Conservation (phyloP, 2,888 invertebrate genomes). For the Diaprepes abbreviatus region DNA sequence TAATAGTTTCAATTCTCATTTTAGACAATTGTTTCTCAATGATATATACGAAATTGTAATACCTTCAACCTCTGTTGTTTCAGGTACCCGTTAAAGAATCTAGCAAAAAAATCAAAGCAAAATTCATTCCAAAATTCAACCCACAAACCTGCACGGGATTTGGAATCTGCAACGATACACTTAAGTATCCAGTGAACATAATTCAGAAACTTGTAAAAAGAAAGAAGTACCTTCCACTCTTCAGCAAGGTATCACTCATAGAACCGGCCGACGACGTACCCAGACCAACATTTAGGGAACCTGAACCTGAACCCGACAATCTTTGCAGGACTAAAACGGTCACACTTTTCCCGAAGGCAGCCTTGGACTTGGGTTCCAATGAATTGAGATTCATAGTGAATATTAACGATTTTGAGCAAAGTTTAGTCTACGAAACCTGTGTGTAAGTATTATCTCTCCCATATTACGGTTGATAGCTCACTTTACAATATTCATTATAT, state of each 20-base stretch:
- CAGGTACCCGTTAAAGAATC: conserved; percentile 38
- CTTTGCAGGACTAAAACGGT: conserved; percentile 63
- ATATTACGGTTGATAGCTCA: no score
- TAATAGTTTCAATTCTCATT: no score
- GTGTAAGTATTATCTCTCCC: conserved; percentile 49
- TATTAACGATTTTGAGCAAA: conserved; percentile 75
- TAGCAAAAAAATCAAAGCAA: conserved; percentile 2
- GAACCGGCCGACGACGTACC: conserved; percentile 36
- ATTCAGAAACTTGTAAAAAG: conserved; percentile 40
- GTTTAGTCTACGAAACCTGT: conserved; percentile 80
- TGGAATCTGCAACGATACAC: conserved; percentile 35
- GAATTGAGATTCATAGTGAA: conserved; percentile 77
- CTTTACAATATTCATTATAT: no score
- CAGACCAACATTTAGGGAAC: conserved; percentile 14
- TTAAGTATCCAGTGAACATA: conserved; percentile 29
- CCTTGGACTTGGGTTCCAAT: conserved; percentile 71
- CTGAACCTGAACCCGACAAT: conserved; percentile 48
- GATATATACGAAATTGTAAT: no score
- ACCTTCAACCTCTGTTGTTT: not conserved
- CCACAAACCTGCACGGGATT: conserved; percentile 1
- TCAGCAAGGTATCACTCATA: conserved; percentile 40
- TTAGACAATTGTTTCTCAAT: no score
- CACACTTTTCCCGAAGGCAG: conserved; percentile 74
- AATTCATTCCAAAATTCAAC: conserved; percentile 28
- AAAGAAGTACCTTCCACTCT: conserved; percentile 41